Evolutionary conservation across 2,888 invertebrate genomes (phyloP), one percentile per base, ranked within the genome.

Genomic region (Eulithis testata): DNA sequence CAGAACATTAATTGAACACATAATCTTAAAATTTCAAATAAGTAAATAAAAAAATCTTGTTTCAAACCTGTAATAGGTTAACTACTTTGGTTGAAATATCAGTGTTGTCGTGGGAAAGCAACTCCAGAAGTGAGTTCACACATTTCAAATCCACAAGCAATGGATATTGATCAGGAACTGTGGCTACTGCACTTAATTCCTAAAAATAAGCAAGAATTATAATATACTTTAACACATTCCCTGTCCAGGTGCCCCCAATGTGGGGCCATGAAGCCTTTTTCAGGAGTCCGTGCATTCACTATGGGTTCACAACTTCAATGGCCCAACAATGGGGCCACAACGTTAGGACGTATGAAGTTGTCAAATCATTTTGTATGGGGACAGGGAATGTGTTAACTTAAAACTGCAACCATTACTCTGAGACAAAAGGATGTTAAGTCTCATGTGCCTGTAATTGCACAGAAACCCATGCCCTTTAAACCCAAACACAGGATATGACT

Each of bases 91-190:
- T 96, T 27, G 97, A 95, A 73, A 99, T 96, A 90, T 98, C 99
- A 52, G 98, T 97, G 88, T 99, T 99, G 80, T 99, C 99, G 92
- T 99, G 99, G 27, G 97, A 96, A 9, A 99, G 89, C 63, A 99
- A 94, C 81, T 99, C 98, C 49, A 99, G 88, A n/a, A 99, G 87
- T 58, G 98, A 98, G 67, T 97, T 96, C 45, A 99, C 94, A 58
- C 98, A 96, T 79, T 97, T 97, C 58, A 98, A 90, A 73, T 98
- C 97, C 0, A 99, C 98, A 68, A 99, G 94, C 56, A 98, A 87
- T 0, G 97, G 97, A 90, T 99, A 99, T 66, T 98, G 95, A 84
- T 99, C 98, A 0, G 99, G 99, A 45, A 97, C 98, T 5, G 99
- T 99, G 1, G 99, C 98, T 43, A 99, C 94, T 4, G 96, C 97